Conservation (phyloP, 1,140 invertebrate genomes). For the Teleogryllus occipitalis region DNA sequence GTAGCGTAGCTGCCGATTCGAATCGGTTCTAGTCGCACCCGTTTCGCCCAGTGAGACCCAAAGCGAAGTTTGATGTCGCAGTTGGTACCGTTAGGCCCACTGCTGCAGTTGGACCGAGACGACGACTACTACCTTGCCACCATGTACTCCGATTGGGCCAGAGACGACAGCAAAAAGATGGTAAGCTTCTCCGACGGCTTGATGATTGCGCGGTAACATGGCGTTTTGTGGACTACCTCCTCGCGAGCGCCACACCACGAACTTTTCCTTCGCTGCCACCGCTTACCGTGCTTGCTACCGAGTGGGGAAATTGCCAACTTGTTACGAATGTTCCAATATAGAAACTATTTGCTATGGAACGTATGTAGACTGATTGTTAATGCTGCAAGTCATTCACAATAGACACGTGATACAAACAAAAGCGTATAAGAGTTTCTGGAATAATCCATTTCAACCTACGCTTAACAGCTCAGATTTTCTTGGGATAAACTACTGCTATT, state of each 20-base stretch:
- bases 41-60: not conserved
- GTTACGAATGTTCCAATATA: too few relatives aligned
- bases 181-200: not conserved
- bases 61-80: constrained; percentile 8
- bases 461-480: too few relatives aligned
- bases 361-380: too few relatives aligned
- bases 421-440: too few relatives aligned
- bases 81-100: constrained; percentile 10
- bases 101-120: constrained; percentile 6
- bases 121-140: constrained; percentile 4
- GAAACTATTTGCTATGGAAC: too few relatives aligned
- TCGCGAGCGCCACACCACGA: not conserved
- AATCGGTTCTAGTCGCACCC: not conserved
- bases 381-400: too few relatives aligned
- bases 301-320: not conserved
- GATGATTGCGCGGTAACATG: not conserved
- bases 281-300: not conserved
- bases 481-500: too few relatives aligned
- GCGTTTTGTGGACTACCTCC: not conserved
- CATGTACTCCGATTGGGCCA: constrained; percentile 10
- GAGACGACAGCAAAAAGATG: constrained; percentile 14
- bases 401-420: too few relatives aligned
- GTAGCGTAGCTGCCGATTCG: not conserved
- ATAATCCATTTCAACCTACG: too few relatives aligned
- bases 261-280: too few relatives aligned